Base-by-base conservation (phyloP, 2,797 vertebrate species). In the Pogonophryne albipinna region DNA sequence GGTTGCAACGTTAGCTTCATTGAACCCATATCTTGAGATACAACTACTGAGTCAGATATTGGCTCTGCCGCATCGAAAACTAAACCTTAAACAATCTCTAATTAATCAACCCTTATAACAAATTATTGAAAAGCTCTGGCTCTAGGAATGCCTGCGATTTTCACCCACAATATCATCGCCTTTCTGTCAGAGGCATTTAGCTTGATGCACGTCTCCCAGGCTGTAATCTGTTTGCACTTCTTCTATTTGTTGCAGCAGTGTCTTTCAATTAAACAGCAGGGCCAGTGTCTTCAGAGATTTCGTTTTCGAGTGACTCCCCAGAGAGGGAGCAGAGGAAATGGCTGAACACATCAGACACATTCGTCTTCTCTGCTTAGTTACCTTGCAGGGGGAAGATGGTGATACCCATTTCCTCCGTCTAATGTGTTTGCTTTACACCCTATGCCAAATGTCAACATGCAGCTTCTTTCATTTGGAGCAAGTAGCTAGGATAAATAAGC, bases 341-440 rank as follows among this genome's bases (percentile, higher is more conserved):
- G 88, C 82, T 80, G 72, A 87, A 83, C 79, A 84, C 71, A 86
- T 87, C 80, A 83, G 84, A 89, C 82, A 87, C 71, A 87, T 91
- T 87, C 23, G 42, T 85, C 87, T 87, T 86, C 80, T 76, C 74
- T 84, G 83, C 84, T 87, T 89, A 83, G 84, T 85, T 88, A 81
- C 85, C 80, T 88, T 87, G 82, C 81, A 76, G 80, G 73, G 82
- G 69, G 73, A 86, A 75, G 82, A 90, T 79, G 79, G 80, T 66
- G 76, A 88, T 89, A 73, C 86, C 88, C 77, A 82, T 90, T 90
- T 90, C 88, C 91, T 85, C 83, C 20, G 12, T 83, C 80, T 90
- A 88, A 87, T 85, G 84, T 89, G 87, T 91, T 91, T 91, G 88
- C 84, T 84, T 87, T 89, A 78, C 81, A 70, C 79, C 81, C 65